Evolutionary conservation across 1,140 invertebrate genomes (phyloP), one percentile per base, ranked within the genome.

Genomic region (Cyrtorhinus lividipennis): DNA sequence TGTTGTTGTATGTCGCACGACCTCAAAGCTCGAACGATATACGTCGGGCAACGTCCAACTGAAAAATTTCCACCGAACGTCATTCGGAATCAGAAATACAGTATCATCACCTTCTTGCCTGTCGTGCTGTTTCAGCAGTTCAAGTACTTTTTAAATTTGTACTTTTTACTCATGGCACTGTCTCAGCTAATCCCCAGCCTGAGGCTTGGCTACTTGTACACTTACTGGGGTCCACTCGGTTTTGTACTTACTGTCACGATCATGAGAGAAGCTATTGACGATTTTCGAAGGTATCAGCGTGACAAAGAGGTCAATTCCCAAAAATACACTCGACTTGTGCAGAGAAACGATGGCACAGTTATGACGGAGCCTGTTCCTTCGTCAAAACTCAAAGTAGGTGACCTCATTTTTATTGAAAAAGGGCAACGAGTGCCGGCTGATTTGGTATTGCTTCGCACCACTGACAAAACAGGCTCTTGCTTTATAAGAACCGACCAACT

Each of bases 401-500:
- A 95, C 76, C 80, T 95, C 64, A 82, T 79, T 70, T 80, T 88
- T 69, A 83, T 93, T 1, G 88, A 91, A 68, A 90, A 96, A 78
- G 90, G 97, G 69, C 90, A 97, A 73, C 79, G 95, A 67, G 92
- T 99, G 23, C 96, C 96, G 10, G 94, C 96, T 20, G 96, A 99
- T 78, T 85, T 99, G 75, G 88, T 99, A 22, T 77, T 99, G 24
- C 71, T 98, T 62, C 77, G 92, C 63, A 98, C 96, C 0, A 94
- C 94, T 48, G 96, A 99, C 75, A 88, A 86, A 66, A 87, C 84
- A 71, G 96, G 95, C 0, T 83, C 94, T 0, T 96, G 96, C 69
- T 99, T 98, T 73, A 90, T 99, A n/a, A 80, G 95, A 67, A 99
- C 97, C 0, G 97, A 99, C 78, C 97, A 99, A 74, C 74, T 99